phyloP scores from a whole-genome alignment of 2,797 vertebrate species.

The Percopsis omiscomaycus region DNA sequence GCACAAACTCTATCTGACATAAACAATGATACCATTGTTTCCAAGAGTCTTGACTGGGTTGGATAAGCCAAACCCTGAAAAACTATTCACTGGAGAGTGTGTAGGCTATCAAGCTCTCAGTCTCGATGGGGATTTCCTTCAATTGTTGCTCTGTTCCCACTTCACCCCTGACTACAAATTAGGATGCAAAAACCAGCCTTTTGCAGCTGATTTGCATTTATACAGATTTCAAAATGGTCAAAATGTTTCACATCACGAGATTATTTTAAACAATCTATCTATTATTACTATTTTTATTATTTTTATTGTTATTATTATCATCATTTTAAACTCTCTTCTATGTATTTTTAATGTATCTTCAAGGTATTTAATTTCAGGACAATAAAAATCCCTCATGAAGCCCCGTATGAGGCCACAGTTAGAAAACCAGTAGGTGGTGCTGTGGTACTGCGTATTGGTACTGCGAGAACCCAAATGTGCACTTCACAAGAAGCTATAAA shows the following conservation, averaged over 20 bases:
- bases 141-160: slow-evolving; percentile 67
- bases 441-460: neutral
- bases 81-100: slow-evolving; percentile 20
- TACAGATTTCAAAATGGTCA: neutral
- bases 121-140: slow-evolving; percentile 72
- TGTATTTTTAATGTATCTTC: neutral
- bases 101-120: slow-evolving; percentile 44
- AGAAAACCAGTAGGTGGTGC: slow-evolving; percentile 54
- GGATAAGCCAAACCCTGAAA: slow-evolving; percentile 32
- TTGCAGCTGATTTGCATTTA: slow-evolving; percentile 8
- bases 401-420: neutral
- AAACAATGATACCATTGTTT: slow-evolving; percentile 18
- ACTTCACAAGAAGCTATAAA: neutral
- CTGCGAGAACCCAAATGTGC: neutral
- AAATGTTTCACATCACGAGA: too few relatives aligned
- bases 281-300: too few relatives aligned
- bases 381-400: neutral
- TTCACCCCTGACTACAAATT: slow-evolving; percentile 21
- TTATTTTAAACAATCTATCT: too few relatives aligned
- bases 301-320: too few relatives aligned
- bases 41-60: slow-evolving; percentile 22
- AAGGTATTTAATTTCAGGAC: too few relatives aligned
- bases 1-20: slow-evolving; percentile 14
- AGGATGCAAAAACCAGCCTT: slow-evolving; percentile 16
- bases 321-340: neutral